Evolutionary conservation across 2,797 vertebrate genomes (phyloP).

Genomic region (Pseudochirops cupreus): DNA sequence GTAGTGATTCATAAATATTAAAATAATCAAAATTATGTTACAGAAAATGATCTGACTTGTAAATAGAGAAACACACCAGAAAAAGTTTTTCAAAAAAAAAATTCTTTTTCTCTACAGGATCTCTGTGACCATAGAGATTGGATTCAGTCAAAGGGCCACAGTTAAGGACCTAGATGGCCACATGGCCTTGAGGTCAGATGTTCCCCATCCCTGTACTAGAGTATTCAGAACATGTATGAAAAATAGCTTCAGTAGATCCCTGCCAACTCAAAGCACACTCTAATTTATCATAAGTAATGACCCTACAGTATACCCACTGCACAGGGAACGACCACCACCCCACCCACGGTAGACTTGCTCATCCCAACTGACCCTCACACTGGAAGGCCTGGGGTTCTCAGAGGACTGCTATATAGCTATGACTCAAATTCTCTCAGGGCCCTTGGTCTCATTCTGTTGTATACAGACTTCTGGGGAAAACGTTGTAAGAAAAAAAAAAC

Average conservation of each 20-base stretch:
- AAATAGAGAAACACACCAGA: neutral
- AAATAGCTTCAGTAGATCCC: neutral
- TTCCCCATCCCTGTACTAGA: neutral
- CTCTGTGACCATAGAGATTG: neutral
- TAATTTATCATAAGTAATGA: neutral
- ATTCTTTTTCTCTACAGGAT: neutral
- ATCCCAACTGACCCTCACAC: neutral
- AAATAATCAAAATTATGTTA: neutral
- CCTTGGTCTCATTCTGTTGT: neutral
- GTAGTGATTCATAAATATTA: neutral
- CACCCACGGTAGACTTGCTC: neutral
- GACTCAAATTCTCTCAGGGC: neutral
- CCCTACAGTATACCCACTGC: neutral
- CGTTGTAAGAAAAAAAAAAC: neutral
- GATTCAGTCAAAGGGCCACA: too few species aligned
- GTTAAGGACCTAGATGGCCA: too few species aligned
- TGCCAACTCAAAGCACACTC: neutral
- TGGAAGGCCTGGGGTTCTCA: neutral
- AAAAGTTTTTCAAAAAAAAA: neutral
- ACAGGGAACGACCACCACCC: neutral
- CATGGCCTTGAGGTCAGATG: too few species aligned
- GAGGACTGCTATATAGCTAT: neutral
- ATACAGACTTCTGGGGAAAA: neutral
- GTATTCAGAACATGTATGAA: neutral
- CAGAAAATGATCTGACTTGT: neutral